Evolutionary conservation across 2,888 invertebrate species (phyloP).

Genomic region (Erebia epiphron): DNA sequence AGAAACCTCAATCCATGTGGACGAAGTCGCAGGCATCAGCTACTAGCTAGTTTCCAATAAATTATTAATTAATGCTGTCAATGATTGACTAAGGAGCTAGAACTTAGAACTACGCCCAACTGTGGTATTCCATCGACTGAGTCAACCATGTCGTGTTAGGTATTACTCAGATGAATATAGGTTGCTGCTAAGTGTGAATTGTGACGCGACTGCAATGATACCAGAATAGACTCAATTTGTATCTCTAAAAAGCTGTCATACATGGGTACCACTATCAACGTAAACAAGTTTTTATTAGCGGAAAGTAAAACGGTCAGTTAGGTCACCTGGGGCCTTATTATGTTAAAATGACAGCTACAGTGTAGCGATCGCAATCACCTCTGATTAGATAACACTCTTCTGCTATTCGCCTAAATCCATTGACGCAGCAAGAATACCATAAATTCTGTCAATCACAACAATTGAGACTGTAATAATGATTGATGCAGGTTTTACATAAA

Average conservation of each 20-base stretch:
- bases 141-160: neutral
- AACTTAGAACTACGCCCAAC: too few species aligned
- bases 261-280: neutral
- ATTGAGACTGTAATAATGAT: too few species aligned
- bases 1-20: too few species aligned
- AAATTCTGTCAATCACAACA: too few species aligned
- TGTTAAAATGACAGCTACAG: too few species aligned
- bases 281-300: slow-evolving; percentile 9
- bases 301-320: slow-evolving; percentile 2
- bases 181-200: neutral
- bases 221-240: neutral
- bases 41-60: too few species aligned
- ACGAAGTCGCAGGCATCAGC: too few species aligned
- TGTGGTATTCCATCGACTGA: neutral
- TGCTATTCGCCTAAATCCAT: too few species aligned
- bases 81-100: neutral
- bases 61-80: neutral
- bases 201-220: neutral
- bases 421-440: too few species aligned
- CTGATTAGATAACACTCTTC: too few species aligned
- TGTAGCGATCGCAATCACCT: too few species aligned
- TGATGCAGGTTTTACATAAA: too few species aligned
- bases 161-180: neutral
- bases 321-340: neutral
- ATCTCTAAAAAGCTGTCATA: slow-evolving; percentile 1